Evolutionary conservation across 2,888 invertebrate species (phyloP), one percentile per base, ranked within the genome.

Genomic region (Spilarctia lutea): DNA sequence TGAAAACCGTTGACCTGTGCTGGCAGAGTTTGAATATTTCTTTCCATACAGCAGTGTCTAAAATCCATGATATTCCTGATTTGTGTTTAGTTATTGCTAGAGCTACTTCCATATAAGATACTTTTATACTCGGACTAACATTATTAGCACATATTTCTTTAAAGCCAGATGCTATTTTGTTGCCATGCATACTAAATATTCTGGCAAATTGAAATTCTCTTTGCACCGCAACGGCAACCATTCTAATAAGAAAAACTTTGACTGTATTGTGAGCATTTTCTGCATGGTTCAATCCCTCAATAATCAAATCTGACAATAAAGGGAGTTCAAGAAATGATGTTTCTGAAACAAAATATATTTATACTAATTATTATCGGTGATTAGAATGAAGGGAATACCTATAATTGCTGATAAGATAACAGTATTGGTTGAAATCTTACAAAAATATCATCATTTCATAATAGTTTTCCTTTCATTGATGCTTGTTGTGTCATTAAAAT

Each of bases 1-100:
- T 97, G 86, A 98, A 98, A 65, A 98, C 94, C 0, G 98, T 98
- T 77, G 97, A 96, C 89, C 97, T 97, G 73, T 96, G 94, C 82
- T 97, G 96, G 77, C 97, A 97, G 71, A 97, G 96, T 75, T 94
- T 95, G 7, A 98, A 91, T 45, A 97, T 96, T 82, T 97, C 96
- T 76, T 94, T 96, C 98, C 98, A 98, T 24, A 96, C 90, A 27
- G 96, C 97, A 76, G 93, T 94, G 75, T 96, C 91, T n/a, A 96
- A 93, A 7, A 98, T 92, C 97, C 97, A 98, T 45, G 95, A 92
- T 48, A 97, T 89, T 0, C 98, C 98, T 6, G 96, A 94, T 78
- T 94, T 94, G 86, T 98, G 97, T 63, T 94, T 92, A 13, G 97
- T 92, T 52, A 97, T 92, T 20, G 97, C 93, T 20, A 96, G 89